phyloP scores from a whole-genome alignment of 2,888 invertebrate species.

The Coronaproctus castanopsis region DNA sequence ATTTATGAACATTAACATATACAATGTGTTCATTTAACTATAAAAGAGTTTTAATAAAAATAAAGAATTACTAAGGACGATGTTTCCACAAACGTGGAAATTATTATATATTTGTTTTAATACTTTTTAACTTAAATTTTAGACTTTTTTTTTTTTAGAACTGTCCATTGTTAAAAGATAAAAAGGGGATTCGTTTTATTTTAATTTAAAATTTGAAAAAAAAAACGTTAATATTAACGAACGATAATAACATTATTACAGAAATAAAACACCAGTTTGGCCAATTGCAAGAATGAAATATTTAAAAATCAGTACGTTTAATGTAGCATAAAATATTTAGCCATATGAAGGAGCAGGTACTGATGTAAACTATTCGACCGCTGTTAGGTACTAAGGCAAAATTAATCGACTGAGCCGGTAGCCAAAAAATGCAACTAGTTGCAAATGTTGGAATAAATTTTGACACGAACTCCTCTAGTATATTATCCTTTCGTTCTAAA shows the following conservation, averaged over 20 bases:
- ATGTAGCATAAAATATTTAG: constrained; percentile 66
- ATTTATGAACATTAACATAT: too few species aligned
- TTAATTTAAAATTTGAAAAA: too few species aligned
- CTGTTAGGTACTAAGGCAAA: constrained; percentile 50
- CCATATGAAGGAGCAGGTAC: constrained; percentile 58
- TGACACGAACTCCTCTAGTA: constrained; percentile 45
- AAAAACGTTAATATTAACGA: neutral
- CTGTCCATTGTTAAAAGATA: too few species aligned
- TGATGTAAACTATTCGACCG: constrained; percentile 56
- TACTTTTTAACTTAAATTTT: too few species aligned
- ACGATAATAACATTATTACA: neutral
- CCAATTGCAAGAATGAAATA: neutral
- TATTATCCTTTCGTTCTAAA: constrained; percentile 46
- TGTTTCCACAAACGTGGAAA: too few species aligned
- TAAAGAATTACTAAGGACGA: too few species aligned
- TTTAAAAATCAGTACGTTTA: constrained; percentile 32
- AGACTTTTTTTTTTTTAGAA: too few species aligned
- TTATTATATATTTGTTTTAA: too few species aligned
- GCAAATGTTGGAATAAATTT: constrained; percentile 50
- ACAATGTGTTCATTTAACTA: too few species aligned
- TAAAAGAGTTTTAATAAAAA: too few species aligned
- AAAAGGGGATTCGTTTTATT: too few species aligned
- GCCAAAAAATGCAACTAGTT: constrained; percentile 63
- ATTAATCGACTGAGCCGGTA: constrained; percentile 60
- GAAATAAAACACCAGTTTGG: neutral